phyloP scores from a whole-genome alignment of 2,113 vertebrate species.

The Neogobius melanostomus region DNA sequence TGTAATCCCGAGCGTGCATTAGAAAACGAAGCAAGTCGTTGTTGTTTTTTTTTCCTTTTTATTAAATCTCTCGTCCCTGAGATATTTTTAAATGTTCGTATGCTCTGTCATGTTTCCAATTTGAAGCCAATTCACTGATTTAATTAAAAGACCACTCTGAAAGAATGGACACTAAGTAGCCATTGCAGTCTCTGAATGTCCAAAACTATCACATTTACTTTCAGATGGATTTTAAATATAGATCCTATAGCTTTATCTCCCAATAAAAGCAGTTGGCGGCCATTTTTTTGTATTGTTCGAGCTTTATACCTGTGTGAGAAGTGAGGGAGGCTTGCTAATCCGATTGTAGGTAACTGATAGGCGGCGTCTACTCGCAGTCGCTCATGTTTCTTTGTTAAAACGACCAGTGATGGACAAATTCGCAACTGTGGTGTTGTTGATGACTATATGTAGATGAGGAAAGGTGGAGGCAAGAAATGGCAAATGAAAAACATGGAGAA shows the following conservation, averaged over 20 bases:
- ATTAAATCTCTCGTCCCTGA: slow-evolving; percentile 75
- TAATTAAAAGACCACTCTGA: slow-evolving; percentile 72
- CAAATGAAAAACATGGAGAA: slow-evolving; percentile 13
- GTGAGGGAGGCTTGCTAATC: slow-evolving; percentile 37
- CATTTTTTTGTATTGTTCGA: slow-evolving; percentile 15
- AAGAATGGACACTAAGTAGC: slow-evolving; percentile 67
- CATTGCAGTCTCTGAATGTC: slow-evolving; percentile 49
- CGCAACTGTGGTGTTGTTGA: slow-evolving; percentile 56
- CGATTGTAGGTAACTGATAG: slow-evolving; percentile 49
- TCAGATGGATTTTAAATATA: slow-evolving; percentile 23
- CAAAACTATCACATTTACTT: slow-evolving; percentile 43
- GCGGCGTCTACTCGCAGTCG: slow-evolving; percentile 18
- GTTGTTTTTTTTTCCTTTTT: slow-evolving; percentile 68
- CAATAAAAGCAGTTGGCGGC: not conserved
- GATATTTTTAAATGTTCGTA: slow-evolving; percentile 71
- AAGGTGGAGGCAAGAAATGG: not conserved
- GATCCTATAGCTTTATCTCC: slow-evolving; percentile 4
- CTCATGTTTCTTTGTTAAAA: slow-evolving; percentile 73
- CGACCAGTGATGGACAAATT: slow-evolving; percentile 59
- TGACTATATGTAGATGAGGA: slow-evolving; percentile 35
- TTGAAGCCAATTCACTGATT: slow-evolving; percentile 64
- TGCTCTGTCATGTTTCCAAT: slow-evolving; percentile 71
- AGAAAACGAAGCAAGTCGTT: slow-evolving; percentile 63
- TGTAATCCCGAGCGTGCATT: slow-evolving; percentile 78
- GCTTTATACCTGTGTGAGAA: slow-evolving; percentile 30